Base-by-base conservation (phyloP, 2,797 vertebrate genomes). In the Protonibea diacanthus region DNA sequence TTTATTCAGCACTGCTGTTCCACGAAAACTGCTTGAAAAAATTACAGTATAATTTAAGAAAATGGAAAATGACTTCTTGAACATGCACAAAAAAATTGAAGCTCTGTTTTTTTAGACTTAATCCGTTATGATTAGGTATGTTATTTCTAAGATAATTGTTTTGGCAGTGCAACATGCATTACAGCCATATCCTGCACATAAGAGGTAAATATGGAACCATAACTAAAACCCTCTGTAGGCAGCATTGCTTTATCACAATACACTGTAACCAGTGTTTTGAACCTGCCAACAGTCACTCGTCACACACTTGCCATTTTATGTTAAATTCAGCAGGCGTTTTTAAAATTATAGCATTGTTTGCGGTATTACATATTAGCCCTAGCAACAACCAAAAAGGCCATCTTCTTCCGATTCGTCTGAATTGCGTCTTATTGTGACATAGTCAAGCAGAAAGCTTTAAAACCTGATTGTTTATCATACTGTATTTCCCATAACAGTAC, bases 151-250 rank as follows among this genome's bases (percentile, higher is more conserved):
- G 53, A 56, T 75, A 63, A 85, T 74, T 64, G 52, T 78, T 83
- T 82, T 71, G 66, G 71, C 77, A 84, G 59, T 69, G 49, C 65
- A 76, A 64, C 47, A 59, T 74, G 29, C n/a, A 74, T 80, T 55
- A 40, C 15, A 70, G 64, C 53, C 38, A 45, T 59, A 76, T 67
- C 14, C 20, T 75, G 55, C 66, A 86, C 69, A 21, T 44, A 69
- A 42, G 72, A 74, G 71, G 59, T 82, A 85, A 57, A 78, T 79
- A 81, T 88, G 66, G 73, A 74, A 76, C 60, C 75, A 69, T 74
- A 75, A 70, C 74, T 76, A 85, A 82, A 81, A 75, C 70, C 27
- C 78, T 82, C 73, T 72, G 27, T 38, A 80, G 74, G 84, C 74
- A 3, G 60, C 53, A 52, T 55, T 66, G 77, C 58, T 82, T 77